Base-by-base conservation (phyloP, 2,113 vertebrate species). In the Eulemur macaco region DNA sequence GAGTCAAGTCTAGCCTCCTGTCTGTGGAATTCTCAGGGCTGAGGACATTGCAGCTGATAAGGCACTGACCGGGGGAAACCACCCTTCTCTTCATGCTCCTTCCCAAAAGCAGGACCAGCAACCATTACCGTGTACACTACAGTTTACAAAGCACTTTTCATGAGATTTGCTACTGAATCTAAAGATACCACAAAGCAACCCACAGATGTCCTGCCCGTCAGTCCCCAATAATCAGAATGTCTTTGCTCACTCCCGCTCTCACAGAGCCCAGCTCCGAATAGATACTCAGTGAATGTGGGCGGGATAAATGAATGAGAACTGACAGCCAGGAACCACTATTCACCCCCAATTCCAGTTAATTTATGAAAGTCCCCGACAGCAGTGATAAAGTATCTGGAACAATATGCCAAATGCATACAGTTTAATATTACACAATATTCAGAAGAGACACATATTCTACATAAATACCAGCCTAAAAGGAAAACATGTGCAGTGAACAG, bases 391-490 rank as follows among this genome's bases (percentile, higher is more conserved):
- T 27, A 74, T 42, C 82, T 66, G 50, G 73, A 58, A 81, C n/a
- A 54, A 84, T 64, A 89, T 81, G 86, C 64, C 81, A 68, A 73
- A 37, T n/a, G 50, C 81, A 64, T 39, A 34, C 17, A 81, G 76
- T 60, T 87, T 71, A 63, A 54, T 54, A 73, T 89, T 74, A 84
- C 7, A 73, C 13, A 63, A 69, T 52, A 95, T 52, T 76, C 74
- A 73, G 77, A 68, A 94, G 78, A 93, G 63, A 73, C 5, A 13
- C 78, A 50, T 68, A 73, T 39, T 68, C 91, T 45, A 50, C 63
- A 74, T 37, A 94, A 95, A 95, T 42, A 83, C 20, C 34, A 66
- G 60, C 27, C 84, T 66, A 18, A 91, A 93, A 95, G 91, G 68
- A 89, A 91, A 93, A 89, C 73, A 84, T 8, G 54, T 83, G 82